Conservation (phyloP, 2,888 invertebrate genomes). For the Caenorhabditis sp. region DNA sequence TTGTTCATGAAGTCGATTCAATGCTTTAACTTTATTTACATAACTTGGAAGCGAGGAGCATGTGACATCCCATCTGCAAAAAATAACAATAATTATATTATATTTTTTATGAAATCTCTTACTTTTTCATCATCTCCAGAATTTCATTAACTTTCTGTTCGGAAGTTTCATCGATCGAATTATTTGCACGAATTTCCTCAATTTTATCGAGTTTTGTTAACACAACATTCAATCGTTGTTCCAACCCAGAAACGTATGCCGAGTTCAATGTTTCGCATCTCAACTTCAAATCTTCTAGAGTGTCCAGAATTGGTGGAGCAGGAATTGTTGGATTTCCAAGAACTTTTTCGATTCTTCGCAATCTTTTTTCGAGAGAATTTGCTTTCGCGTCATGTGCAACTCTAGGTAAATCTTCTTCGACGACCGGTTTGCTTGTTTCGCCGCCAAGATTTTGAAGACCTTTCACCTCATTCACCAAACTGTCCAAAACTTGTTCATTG, state of each 20-base stretch:
- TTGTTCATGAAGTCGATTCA: slow-evolving; percentile 55
- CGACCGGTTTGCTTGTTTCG: slow-evolving; percentile 3
- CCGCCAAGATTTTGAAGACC: slow-evolving; percentile 15
- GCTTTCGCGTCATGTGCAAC: slow-evolving; percentile 13
- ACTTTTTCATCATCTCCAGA: slow-evolving; percentile 44
- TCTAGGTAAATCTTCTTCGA: slow-evolving; percentile 16
- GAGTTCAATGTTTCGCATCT: slow-evolving; percentile 51
- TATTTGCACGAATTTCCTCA: slow-evolving; percentile 42
- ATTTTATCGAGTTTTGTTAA: slow-evolving; percentile 49
- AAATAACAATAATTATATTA: background rate
- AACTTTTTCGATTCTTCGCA: slow-evolving; percentile 43
- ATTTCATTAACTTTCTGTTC: slow-evolving; percentile 49
- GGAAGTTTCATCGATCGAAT: slow-evolving; percentile 37
- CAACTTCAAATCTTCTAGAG: slow-evolving; percentile 52
- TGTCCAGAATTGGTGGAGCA: slow-evolving; percentile 44
- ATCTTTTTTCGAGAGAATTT: slow-evolving; percentile 36
- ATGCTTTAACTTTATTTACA: slow-evolving; percentile 50
- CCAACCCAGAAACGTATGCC: slow-evolving; percentile 46
- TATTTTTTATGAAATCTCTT: background rate
- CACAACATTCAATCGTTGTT: slow-evolving; percentile 46
- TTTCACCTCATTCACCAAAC: slow-evolving; percentile 39
- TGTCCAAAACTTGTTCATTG: slow-evolving; percentile 38
- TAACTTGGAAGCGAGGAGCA: slow-evolving; percentile 50
- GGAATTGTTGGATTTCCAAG: slow-evolving; percentile 41
- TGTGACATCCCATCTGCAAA: slow-evolving; percentile 47